Percentiles rank a stretch among this genome's conserved stretches.
phyloP scores from a whole-genome alignment of 1,140 invertebrate genomes.

The Tetraneura akinire region DNA sequence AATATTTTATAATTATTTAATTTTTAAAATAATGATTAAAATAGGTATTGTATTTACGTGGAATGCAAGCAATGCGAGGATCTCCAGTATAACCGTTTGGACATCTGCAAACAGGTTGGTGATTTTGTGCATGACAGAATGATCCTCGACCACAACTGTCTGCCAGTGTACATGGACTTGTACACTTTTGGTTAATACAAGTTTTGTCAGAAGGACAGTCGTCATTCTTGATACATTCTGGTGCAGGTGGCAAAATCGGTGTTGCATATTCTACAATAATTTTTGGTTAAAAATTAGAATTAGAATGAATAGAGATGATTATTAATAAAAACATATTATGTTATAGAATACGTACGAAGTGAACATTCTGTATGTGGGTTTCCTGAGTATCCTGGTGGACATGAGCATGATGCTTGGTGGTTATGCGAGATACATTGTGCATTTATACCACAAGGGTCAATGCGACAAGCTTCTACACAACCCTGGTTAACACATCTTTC shows the following conservation, averaged over 20 bases:
- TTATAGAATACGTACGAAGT: constrained; percentile 35
- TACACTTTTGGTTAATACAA: constrained; percentile 74
- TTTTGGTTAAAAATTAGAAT: neutral
- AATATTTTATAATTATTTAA: neutral
- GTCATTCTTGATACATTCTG: constrained; percentile 74
- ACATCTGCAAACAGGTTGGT: constrained; percentile 77
- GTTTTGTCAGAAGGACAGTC: constrained; percentile 74
- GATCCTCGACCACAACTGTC: constrained; percentile 75
- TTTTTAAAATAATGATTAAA: constrained; percentile 1
- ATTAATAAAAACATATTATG: neutral
- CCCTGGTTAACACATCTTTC: constrained; percentile 74
- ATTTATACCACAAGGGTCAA: constrained; percentile 79
- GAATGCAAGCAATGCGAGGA: constrained; percentile 59
- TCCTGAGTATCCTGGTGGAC: constrained; percentile 76
- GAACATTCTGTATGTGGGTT: constrained; percentile 81
- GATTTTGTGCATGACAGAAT: constrained; percentile 75
- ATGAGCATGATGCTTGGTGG: constrained; percentile 77
- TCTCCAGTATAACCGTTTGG: constrained; percentile 77
- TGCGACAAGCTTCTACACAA: constrained; percentile 77
- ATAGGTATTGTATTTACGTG: constrained; percentile 48
- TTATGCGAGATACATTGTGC: constrained; percentile 76
- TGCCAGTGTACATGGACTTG: constrained; percentile 73
- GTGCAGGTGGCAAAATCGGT: constrained; percentile 60
- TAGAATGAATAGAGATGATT: neutral
- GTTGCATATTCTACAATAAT: constrained; percentile 58